phyloP scores from a whole-genome alignment of 1,140 invertebrate genomes.

The Caenorhabditis tropicalis region DNA sequence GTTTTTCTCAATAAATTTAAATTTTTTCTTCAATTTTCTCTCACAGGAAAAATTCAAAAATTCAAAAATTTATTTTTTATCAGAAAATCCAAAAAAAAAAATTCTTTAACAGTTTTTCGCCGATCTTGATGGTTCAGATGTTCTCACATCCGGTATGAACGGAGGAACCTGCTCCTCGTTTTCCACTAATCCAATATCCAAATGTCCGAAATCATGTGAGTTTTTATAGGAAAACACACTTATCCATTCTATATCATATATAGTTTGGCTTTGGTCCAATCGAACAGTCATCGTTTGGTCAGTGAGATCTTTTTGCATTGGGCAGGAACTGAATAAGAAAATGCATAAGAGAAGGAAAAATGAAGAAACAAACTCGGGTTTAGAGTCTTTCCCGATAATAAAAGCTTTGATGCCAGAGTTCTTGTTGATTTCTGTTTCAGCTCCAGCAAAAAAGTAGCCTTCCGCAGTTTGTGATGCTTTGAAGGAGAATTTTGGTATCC shows the following conservation, averaged over 20 bases:
- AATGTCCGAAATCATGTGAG: constrained; percentile 63
- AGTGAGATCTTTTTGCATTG: constrained; percentile 60
- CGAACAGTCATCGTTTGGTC: constrained; percentile 58
- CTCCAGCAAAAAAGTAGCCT: constrained; percentile 64
- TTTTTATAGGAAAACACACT: constrained; percentile 63
- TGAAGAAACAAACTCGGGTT: constrained; percentile 22
- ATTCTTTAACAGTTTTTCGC: background rate
- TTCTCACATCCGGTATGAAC: constrained; percentile 38
- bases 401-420: constrained; percentile 62
- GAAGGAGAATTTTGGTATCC: constrained; percentile 58
- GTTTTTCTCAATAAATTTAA: constrained; percentile 18
- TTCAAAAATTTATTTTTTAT: background rate
- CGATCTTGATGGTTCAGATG: background rate
- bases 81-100: background rate
- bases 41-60: too few species aligned
- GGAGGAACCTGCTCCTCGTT: constrained; percentile 57
- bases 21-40: background rate
- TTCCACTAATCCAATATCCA: constrained; percentile 48
- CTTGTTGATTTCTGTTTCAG: constrained; percentile 57
- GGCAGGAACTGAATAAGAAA: constrained; percentile 59
- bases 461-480: constrained; percentile 63
- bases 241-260: constrained; percentile 63
- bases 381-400: constrained; percentile 56
- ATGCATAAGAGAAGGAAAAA: background rate
- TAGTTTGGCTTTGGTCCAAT: constrained; percentile 55